Evolutionary conservation across 1,140 invertebrate genomes (phyloP).

Genomic region (Limonius californicus): DNA sequence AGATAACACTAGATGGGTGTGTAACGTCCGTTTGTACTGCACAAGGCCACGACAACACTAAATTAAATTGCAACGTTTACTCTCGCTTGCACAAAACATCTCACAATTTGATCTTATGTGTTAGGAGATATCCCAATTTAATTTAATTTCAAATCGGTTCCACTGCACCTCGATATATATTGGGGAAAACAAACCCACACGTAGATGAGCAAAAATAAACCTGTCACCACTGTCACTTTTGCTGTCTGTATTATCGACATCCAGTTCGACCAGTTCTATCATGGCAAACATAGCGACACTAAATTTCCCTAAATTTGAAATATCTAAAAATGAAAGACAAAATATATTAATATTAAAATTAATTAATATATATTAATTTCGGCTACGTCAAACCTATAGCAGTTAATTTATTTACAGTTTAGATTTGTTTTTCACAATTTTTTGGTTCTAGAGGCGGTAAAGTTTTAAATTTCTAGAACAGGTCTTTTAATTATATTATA

Average conservation of each 20-base stretch:
- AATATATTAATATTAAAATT: too few species aligned
- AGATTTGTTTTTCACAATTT: too few species aligned
- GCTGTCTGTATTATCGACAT: background rate
- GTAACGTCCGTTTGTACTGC: slow-evolving; percentile 12
- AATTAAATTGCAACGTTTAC: slow-evolving; percentile 4
- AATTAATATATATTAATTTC: too few species aligned
- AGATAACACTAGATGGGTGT: slow-evolving; percentile 19
- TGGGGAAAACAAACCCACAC: slow-evolving; percentile 8
- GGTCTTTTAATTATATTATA: too few species aligned
- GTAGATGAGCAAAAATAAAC: slow-evolving; percentile 10
- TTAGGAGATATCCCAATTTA: background rate
- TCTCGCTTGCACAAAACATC: background rate
- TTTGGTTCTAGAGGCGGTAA: too few species aligned
- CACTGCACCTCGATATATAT: background rate
- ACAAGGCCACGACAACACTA: slow-evolving; percentile 21
- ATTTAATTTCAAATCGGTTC: background rate
- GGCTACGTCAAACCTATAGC: too few species aligned
- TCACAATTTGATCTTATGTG: background rate
- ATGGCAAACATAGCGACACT: too few species aligned
- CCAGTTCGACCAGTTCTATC: too few species aligned
- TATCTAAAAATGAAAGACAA: too few species aligned
- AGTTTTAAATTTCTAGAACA: too few species aligned
- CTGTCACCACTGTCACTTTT: slow-evolving; percentile 2
- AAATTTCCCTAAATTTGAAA: too few species aligned
- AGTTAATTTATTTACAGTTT: too few species aligned